A percentile compares a stretch with the other conserved stretches of the same genome.
These are phyloP conservation scores for Contarinia nasturtii DNA, from an alignment of 1,140 invertebrate species.

Conservation along the genomic window DNA sequence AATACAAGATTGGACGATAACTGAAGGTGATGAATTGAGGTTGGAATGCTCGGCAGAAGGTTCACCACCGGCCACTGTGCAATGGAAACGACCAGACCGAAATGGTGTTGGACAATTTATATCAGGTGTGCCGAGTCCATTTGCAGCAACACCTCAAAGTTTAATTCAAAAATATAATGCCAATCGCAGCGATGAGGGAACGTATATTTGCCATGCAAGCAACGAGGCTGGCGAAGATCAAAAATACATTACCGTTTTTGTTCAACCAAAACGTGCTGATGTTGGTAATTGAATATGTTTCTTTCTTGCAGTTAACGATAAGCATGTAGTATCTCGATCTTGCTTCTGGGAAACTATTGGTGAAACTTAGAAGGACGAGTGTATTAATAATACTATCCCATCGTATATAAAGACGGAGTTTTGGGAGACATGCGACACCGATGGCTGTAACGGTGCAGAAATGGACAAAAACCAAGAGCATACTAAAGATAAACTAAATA, in stretches of 20 bases:
- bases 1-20: conserved; percentile 23
- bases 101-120: not conserved
- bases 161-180: conserved; percentile 32
- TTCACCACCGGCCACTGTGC: conserved; percentile 50
- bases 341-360: too few species aligned
- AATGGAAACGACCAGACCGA: conserved; percentile 29
- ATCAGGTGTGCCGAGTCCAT: conserved; percentile 3
- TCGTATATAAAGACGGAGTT: too few species aligned
- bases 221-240: conserved; percentile 39
- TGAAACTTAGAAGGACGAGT: too few species aligned
- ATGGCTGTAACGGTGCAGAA: too few species aligned
- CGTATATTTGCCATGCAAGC: conserved; percentile 46
- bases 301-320: too few species aligned
- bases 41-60: conserved; percentile 59
- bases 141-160: conserved; percentile 7
- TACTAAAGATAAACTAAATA: too few species aligned
- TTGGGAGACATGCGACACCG: too few species aligned
- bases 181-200: conserved; percentile 36
- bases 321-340: too few species aligned
- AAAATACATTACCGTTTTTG: conserved; percentile 43
- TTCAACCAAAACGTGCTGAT: conserved; percentile 32
- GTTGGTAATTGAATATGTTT: too few species aligned
- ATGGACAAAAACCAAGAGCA: too few species aligned
- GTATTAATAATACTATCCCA: too few species aligned
- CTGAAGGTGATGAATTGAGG: conserved; percentile 38